These are phyloP conservation scores for Procavia capensis DNA, from an alignment of 2,113 vertebrate genomes.

Conservation along the genomic window DNA sequence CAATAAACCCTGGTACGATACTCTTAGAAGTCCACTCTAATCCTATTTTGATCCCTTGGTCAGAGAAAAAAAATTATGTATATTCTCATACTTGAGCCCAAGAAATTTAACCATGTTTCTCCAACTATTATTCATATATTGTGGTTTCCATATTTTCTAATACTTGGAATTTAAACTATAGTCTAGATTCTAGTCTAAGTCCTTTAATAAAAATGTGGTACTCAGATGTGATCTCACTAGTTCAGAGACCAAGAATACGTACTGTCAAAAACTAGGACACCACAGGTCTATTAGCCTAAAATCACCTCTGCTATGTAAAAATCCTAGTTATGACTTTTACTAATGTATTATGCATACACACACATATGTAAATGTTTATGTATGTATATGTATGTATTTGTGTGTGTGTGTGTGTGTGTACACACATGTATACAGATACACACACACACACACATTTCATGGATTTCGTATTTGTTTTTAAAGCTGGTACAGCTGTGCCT, in stretches of 20 bases:
- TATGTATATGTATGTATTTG: no score
- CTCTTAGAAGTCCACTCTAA: neutral
- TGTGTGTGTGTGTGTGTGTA: no score
- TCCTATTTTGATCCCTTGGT: neutral
- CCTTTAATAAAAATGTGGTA: constrained; percentile 3
- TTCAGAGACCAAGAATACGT: neutral
- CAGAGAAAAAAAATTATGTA: neutral
- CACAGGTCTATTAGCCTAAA: neutral
- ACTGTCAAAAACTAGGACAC: neutral
- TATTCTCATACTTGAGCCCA: neutral
- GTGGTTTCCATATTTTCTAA: neutral
- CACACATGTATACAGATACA: no score
- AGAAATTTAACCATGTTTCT: neutral
- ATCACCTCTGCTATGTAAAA: neutral
- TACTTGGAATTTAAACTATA: neutral
- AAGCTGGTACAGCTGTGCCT: neutral
- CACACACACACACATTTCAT: no score
- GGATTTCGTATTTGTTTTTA: neutral
- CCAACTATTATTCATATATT: neutral
- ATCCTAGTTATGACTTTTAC: neutral
- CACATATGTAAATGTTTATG: no score
- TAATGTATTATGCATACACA: neutral
- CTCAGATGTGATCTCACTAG: neutral
- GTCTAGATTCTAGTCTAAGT: neutral
- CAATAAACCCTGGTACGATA: neutral